Evolutionary conservation across 2,888 invertebrate species (phyloP), one percentile per base, ranked within the genome.

Genomic region (Caenorhabditis angaria): DNA sequence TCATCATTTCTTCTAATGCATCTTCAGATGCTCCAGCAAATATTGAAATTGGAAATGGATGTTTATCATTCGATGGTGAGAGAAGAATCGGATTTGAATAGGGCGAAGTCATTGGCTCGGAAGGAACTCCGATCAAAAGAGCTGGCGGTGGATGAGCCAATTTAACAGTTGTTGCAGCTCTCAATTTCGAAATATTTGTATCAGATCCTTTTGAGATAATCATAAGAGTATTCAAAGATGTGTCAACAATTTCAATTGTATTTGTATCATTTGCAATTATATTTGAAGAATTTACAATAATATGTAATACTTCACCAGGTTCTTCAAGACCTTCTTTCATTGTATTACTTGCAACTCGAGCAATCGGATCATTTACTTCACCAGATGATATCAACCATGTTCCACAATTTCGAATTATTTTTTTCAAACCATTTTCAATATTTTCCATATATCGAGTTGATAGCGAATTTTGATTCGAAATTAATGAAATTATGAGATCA

Each of bases 121-220:
- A 82, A 1, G 83, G 85, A 1, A 85, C 83, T 10, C 85, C 85
- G 61, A 85, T 85, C 25, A 85, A 69, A 6, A 85, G 65, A 2
- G 85, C 85, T 78, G 84, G 84, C 8, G 84, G 84, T 10, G 84
- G 84, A 69, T 81, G 82, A 10, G 83, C 77, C 28, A 84, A 62
- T 70, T 82, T 81, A n/a, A 83, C 78, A 1, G 79, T 76, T 0
- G 79, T 55, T 10, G 78, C 76, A 6, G 80, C 80, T 51, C 81
- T 66, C 10, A 80, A 53, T 61, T 65, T 73, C 0, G 73, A 65
- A 3, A 66, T 71, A 2, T 20, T 48, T 6, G 48, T 48, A 18
- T 48, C 48, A 4, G 18, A 6, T 4, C 4, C 10, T 50, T 24
- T 20, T 8, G 22, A 73, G 32, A 82, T 54, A 1, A 83, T 27